Evolutionary conservation across 2,797 vertebrate genomes (phyloP).

Genomic region (Danio aesculapii): DNA sequence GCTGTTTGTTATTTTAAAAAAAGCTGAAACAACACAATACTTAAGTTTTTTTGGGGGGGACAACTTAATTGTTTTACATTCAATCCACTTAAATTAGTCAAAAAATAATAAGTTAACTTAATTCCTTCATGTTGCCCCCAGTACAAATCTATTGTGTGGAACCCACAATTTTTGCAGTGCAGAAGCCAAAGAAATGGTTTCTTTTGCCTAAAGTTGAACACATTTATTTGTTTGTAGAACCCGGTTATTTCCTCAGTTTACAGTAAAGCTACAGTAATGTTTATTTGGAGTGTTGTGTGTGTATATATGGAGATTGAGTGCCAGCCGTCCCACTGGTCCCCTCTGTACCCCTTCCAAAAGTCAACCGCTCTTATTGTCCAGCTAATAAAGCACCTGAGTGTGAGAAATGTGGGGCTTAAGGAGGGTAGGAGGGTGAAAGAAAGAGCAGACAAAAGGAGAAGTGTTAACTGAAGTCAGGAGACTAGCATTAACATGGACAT

Average conservation of each 20-base stretch:
- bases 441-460: slow-evolving; percentile 26
- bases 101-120: too few species aligned
- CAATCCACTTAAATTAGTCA: too few species aligned
- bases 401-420: slow-evolving; percentile 28
- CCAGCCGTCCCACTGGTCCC: not conserved
- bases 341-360: slow-evolving; percentile 14
- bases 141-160: not conserved
- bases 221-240: not conserved
- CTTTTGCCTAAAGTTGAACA: not conserved
- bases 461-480: slow-evolving; percentile 53
- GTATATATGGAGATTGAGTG: slow-evolving; percentile 31
- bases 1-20: too few species aligned
- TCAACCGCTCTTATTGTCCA: slow-evolving; percentile 18
- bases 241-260: slow-evolving; percentile 7
- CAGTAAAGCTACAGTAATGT: slow-evolving; percentile 7
- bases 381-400: slow-evolving; percentile 49
- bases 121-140: too few species aligned
- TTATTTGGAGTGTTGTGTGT: slow-evolving; percentile 29
- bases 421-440: not conserved
- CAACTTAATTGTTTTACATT: too few species aligned
- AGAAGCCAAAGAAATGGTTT: not conserved
- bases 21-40: too few species aligned
- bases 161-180: too few species aligned
- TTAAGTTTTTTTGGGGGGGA: too few species aligned
- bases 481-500: slow-evolving; percentile 41